A percentile compares a stretch with the other conserved stretches of the same genome.
phyloP scores from a whole-genome alignment of 2,113 vertebrate genomes.

The Embiotoca jacksoni region DNA sequence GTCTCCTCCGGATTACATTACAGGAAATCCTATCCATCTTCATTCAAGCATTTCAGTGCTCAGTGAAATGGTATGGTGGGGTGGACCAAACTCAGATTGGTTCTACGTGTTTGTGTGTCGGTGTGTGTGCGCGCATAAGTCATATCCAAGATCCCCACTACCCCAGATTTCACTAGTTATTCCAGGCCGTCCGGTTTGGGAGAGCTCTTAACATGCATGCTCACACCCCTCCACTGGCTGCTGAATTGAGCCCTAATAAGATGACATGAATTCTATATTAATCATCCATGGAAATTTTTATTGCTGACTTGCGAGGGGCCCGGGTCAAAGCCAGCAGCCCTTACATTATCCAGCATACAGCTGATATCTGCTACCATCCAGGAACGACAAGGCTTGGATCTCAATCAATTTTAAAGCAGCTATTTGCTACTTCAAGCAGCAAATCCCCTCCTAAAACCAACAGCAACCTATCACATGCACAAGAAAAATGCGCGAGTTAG shows the following conservation, averaged over 20 bases:
- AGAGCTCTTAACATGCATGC: constrained; percentile 53
- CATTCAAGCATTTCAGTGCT: constrained; percentile 76
- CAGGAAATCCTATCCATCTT: constrained; percentile 79
- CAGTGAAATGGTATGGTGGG: constrained; percentile 67
- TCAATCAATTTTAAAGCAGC: constrained; percentile 70
- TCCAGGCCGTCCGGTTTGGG: constrained; percentile 27
- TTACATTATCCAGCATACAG: constrained; percentile 28
- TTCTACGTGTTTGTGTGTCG: constrained; percentile 54
- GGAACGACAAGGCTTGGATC: constrained; percentile 50
- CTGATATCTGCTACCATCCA: constrained; percentile 54
- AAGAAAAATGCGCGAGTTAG: constrained; percentile 66
- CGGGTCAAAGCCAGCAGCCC: constrained; percentile 57
- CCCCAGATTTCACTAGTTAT: constrained; percentile 20
- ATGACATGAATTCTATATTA: constrained; percentile 65
- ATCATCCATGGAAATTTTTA: constrained; percentile 74
- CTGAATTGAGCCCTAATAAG: constrained; percentile 61
- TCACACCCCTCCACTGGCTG: constrained; percentile 38
- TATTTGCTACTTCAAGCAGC: constrained; percentile 70
- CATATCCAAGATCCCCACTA: constrained; percentile 32
- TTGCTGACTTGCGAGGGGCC: constrained; percentile 44
- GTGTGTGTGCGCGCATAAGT: constrained; percentile 46
- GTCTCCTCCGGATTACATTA: constrained; percentile 74
- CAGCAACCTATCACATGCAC: constrained; percentile 69
- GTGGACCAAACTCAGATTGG: constrained; percentile 71
- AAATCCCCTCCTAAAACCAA: constrained; percentile 76